Evolutionary conservation across 1,140 invertebrate species (phyloP).

Genomic region (Gonioctena quinquepunctata): DNA sequence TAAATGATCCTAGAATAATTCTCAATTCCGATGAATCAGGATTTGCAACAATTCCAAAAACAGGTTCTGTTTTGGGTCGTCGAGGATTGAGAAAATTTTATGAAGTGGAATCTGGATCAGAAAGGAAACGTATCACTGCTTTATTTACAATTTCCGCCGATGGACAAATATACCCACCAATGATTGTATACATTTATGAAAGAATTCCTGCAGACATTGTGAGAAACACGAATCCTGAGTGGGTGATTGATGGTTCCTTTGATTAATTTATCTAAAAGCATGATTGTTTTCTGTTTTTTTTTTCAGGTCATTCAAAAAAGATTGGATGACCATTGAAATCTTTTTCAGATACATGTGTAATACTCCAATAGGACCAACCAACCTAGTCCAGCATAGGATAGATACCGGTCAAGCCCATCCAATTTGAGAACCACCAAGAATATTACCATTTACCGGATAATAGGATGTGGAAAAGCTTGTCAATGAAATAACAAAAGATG

Average conservation of each 20-base stretch:
- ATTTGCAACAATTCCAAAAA: constrained; percentile 6
- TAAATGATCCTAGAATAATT: constrained; percentile 1
- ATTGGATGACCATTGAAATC: constrained; percentile 23
- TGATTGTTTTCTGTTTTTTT: not conserved
- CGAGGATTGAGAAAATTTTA: constrained; percentile 5
- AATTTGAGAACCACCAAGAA: too few relatives aligned
- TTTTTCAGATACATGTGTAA: constrained; percentile 25
- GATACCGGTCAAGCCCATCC: too few relatives aligned
- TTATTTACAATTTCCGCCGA: constrained; percentile 52
- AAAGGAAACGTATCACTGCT: constrained; percentile 37
- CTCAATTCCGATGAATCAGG: constrained; percentile 7
- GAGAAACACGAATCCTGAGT: constrained; percentile 38
- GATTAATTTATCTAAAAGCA: not conserved
- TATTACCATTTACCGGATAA: too few relatives aligned
- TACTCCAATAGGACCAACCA: too few relatives aligned
- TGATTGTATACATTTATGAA: constrained; percentile 43
- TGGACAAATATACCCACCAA: constrained; percentile 31
- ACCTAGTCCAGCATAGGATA: too few relatives aligned
- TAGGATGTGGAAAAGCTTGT: too few relatives aligned
- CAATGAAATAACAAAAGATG: too few relatives aligned
- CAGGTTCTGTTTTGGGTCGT: not conserved
- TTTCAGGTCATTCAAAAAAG: constrained; percentile 23
- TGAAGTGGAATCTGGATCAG: not conserved
- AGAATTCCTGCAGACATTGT: constrained; percentile 35
- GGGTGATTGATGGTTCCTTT: constrained; percentile 21